Conservation (phyloP, 2,888 invertebrate genomes). For the Amphipoea oculea region DNA sequence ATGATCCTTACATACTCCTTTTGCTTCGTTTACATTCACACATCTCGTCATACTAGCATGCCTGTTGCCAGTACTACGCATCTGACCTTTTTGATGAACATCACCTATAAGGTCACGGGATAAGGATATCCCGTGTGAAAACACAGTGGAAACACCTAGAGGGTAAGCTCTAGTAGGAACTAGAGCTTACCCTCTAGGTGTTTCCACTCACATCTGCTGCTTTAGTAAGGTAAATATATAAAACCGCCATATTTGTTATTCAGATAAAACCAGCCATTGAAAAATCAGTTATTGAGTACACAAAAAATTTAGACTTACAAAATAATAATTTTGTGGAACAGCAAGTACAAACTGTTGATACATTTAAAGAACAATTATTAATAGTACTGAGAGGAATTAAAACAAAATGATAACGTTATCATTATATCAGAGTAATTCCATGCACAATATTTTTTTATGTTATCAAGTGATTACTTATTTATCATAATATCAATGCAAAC, state of each 20-base stretch:
- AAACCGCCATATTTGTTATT: background rate
- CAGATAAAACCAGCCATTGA: background rate
- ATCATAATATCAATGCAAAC: background rate
- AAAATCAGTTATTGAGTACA: background rate
- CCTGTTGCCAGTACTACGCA: accelerated
- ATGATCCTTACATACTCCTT: background rate
- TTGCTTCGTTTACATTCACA: background rate
- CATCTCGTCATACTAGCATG: background rate
- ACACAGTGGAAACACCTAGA: too few species aligned
- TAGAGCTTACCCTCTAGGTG: background rate
- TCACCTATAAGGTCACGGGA: background rate
- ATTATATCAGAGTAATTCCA: background rate
- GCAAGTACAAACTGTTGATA: background rate
- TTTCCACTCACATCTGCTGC: background rate
- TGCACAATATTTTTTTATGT: background rate
- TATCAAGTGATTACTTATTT: background rate
- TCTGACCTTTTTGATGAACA: background rate
- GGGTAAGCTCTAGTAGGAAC: too few species aligned
- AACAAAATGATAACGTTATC: constrained; percentile 25
- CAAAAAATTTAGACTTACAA: background rate
- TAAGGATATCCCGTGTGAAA: too few species aligned
- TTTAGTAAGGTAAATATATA: too few species aligned
- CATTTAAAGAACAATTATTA: background rate
- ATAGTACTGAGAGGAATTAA: background rate
- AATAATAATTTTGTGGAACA: constrained; percentile 1